Evolutionary conservation across 2,888 invertebrate species (phyloP), one percentile per base, ranked within the genome.

Genomic region (Drosophila austrosaltans): DNA sequence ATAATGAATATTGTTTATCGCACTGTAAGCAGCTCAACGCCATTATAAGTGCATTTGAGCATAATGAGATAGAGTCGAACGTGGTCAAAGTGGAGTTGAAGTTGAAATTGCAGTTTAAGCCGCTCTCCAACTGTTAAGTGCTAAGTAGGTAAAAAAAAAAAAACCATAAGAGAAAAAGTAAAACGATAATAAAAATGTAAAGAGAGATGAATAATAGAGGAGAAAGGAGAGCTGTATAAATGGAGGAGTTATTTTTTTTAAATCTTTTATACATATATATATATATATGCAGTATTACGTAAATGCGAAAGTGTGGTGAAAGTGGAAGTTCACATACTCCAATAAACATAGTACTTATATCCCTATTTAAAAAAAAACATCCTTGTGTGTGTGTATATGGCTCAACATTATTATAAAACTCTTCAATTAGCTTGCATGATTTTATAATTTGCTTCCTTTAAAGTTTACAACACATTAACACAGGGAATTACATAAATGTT

Each of bases 401-500:
- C 39, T 60, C 16, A 42, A 22, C 40, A 25, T 66, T 22, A 25
- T 66, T 22, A 54, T 53, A 67, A 73, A 72, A 68, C 63, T 44
- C 59, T 86, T 78, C 74, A 88, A 86, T 70, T 75, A 76, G 71
- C 76, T 53, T 53, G n/a, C 12, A 63, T 53, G 44, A 59, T 63
- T 63, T 69, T 63, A 69, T 63, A 66, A 71, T 71, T 54, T 66
- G 63, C 58, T 62, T 60, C 58, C 69, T 57, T 56, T 60, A 62
- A 66, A 64, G 76, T 57, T 76, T 71, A 75, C 75, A 75, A 63
- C 65, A 69, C 59, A 66, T 70, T 69, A 56, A 73, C 77, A 77
- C 77, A 88, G 75, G 76, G 89, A 83, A 84, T 84, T 84, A 88
- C 83, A 84, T 75, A 81, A 77, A 79, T 75, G 73, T 77, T 86